Evolutionary conservation across 2,888 invertebrate genomes (phyloP).

Genomic region (Gasteruption jaculator): DNA sequence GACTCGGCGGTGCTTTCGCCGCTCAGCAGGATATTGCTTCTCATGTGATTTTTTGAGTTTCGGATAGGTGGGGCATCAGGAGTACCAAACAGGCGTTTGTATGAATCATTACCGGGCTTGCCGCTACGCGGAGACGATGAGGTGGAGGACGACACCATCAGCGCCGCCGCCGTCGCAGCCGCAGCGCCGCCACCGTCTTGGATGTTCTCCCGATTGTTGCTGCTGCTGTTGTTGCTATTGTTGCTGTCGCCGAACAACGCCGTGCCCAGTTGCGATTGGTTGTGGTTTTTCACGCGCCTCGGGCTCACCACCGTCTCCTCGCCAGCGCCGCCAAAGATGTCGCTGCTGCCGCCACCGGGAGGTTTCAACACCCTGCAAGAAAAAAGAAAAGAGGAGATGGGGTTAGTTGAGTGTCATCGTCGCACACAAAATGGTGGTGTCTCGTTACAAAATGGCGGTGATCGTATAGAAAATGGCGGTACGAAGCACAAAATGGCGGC

Average conservation of each 20-base stretch:
- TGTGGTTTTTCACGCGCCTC: constrained; percentile 44
- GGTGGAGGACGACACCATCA: too few relatives aligned
- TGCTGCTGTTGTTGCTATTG: constrained; percentile 40
- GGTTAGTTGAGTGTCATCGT: too few relatives aligned
- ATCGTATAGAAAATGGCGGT: too few relatives aligned
- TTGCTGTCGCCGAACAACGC: constrained; percentile 44
- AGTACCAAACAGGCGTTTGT: constrained; percentile 60
- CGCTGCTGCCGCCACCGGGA: constrained; percentile 62
- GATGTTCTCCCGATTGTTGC: constrained; percentile 23
- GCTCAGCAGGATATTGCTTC: constrained; percentile 60
- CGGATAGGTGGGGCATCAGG: constrained; percentile 56
- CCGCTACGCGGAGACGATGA: constrained; percentile 39
- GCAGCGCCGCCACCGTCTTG: too few relatives aligned
- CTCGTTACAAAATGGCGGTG: too few relatives aligned
- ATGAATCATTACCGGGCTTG: constrained; percentile 60
- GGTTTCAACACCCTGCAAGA: constrained; percentile 60
- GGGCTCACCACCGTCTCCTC: constrained; percentile 45
- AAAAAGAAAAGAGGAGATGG: constrained; percentile 21
- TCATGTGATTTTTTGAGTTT: constrained; percentile 60
- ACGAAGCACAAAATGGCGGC: too few relatives aligned
- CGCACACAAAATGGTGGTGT: too few relatives aligned
- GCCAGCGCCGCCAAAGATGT: constrained; percentile 53
- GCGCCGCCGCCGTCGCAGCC: constrained; percentile 27
- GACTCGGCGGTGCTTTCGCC: constrained; percentile 40
- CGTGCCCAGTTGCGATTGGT: constrained; percentile 42